phyloP scores from a whole-genome alignment of 2,113 vertebrate genomes.

The Melospiza melodia region DNA sequence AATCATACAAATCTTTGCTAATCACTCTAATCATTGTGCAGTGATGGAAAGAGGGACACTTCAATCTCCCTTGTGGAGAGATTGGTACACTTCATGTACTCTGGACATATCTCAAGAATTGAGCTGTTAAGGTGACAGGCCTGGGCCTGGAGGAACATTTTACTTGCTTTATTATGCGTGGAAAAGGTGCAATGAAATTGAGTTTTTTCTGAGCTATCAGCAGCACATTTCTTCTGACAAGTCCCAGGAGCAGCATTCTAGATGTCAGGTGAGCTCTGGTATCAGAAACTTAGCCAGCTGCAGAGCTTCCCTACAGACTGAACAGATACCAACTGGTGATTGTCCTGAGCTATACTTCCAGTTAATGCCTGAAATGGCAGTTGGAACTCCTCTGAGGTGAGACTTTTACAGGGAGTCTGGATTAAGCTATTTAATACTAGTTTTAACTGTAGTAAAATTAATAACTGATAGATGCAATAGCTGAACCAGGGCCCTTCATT shows the following conservation, averaged over 20 bases:
- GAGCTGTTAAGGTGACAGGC: background rate
- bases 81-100: background rate
- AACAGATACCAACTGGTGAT: background rate
- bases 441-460: background rate
- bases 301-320: background rate
- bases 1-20: background rate
- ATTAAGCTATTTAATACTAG: background rate
- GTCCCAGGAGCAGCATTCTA: background rate
- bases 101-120: background rate
- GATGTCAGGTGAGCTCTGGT: background rate
- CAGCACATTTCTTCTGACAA: background rate
- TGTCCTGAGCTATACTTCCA: background rate
- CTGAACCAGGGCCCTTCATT: background rate
- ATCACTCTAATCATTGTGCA: background rate
- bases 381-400: background rate
- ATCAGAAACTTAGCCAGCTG: background rate
- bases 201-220: background rate
- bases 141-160: background rate
- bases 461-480: background rate
- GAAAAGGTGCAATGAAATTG: background rate
- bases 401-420: background rate
- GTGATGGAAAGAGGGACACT: background rate
- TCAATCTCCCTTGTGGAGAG: background rate
- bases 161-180: background rate
- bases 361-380: background rate